Percentiles rank a stretch among this genome's conserved stretches.
phyloP scores from a whole-genome alignment of 2,888 invertebrate genomes.

The Rhorus exstirpatorius region DNA sequence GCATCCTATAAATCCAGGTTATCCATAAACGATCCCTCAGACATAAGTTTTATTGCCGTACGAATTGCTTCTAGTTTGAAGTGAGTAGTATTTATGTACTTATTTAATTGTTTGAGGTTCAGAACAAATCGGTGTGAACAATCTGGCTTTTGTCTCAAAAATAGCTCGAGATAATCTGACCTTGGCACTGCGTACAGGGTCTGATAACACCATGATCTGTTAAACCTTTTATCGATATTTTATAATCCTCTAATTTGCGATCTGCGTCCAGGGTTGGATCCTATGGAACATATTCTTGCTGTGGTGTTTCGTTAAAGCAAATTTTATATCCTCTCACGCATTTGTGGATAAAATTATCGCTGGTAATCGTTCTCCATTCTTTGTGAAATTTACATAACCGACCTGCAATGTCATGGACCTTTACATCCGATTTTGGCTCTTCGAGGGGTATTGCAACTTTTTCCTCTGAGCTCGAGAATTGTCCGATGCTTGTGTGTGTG shows the following conservation, averaged over 20 bases:
- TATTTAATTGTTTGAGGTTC: constrained; percentile 18
- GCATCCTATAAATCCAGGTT: constrained; percentile 14
- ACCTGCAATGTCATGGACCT: not conserved
- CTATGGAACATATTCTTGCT: not conserved
- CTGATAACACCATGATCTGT: constrained; percentile 16
- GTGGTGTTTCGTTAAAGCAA: not conserved
- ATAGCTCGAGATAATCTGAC: constrained; percentile 1
- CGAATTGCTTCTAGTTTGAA: constrained; percentile 32
- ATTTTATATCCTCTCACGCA: constrained; percentile 15
- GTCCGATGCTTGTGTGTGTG: not conserved
- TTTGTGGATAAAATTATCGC: constrained; percentile 3
- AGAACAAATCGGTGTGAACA: constrained; percentile 9
- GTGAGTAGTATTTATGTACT: constrained; percentile 18
- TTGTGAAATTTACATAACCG: constrained; percentile 14
- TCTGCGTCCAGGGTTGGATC: not conserved
- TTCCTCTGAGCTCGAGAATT: not conserved
- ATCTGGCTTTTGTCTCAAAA: constrained; percentile 17
- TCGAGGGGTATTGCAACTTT: not conserved
- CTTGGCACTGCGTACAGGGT: constrained; percentile 48
- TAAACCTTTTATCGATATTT: not conserved
- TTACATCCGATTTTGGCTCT: not conserved
- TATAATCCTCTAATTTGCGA: not conserved
- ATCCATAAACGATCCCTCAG: constrained; percentile 2
- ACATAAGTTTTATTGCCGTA: constrained; percentile 10
- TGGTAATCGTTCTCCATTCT: constrained; percentile 17